Evolutionary conservation across 2,113 vertebrate species (phyloP).

Genomic region (Actenoides lindsayi): DNA sequence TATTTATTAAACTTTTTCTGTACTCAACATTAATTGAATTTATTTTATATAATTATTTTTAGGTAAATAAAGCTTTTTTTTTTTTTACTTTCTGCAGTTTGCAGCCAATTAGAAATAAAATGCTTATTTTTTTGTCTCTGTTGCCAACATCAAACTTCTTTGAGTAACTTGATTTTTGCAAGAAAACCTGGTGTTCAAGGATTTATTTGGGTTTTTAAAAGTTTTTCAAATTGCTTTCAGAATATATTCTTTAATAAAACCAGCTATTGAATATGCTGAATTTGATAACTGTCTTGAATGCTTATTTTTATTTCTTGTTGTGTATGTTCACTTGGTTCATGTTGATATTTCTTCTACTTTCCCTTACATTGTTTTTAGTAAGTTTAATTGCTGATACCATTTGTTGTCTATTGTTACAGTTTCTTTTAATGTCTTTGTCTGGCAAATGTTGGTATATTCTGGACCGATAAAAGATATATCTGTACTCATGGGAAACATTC

Average conservation of each 20-base stretch:
- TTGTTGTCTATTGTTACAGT: neutral
- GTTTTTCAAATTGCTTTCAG: neutral
- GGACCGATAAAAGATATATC: slow-evolving; percentile 7
- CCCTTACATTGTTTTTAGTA: neutral
- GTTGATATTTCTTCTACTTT: neutral
- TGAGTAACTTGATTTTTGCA: neutral
- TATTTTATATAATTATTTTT: neutral
- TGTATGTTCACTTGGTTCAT: neutral
- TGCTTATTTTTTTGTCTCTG: neutral
- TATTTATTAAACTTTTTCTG: neutral
- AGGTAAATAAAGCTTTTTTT: neutral
- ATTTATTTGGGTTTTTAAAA: neutral
- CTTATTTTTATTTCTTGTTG: neutral
- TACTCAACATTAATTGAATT: neutral
- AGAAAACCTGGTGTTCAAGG: neutral
- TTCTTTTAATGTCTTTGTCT: slow-evolving; percentile 6
- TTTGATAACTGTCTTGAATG: neutral
- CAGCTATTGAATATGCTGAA: neutral
- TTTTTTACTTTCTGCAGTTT: neutral
- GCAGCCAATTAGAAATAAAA: neutral
- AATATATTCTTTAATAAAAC: neutral
- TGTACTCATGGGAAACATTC: slow-evolving; percentile 46
- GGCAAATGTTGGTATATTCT: neutral
- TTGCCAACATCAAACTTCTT: neutral
- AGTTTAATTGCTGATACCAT: neutral